Base-by-base conservation (phyloP, 2,113 vertebrate species). In the Rhinopomastus cyanomelas region DNA sequence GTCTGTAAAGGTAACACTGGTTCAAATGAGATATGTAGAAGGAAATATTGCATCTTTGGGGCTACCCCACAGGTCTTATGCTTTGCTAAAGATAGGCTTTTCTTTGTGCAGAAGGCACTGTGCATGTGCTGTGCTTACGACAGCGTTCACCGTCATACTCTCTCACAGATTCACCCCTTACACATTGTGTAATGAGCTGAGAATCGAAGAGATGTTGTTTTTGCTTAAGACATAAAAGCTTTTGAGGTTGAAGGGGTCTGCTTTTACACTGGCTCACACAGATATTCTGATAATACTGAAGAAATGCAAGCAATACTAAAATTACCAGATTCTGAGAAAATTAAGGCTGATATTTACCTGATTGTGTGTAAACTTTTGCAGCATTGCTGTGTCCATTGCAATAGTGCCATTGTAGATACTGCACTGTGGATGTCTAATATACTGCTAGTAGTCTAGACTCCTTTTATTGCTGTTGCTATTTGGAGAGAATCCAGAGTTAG, bases 41-140 rank as follows among this genome's bases (percentile, higher is more conserved):
- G 3, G 19, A 16, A 62, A 12, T 26, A 19, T 9, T 62, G 20
- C 16, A 8, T 44, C 32, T 62, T 49, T 57, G 13, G 9, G 27
- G 6, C 8, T 75, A 30, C 9, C 30, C 46, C 1, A 0, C 13
- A 52, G 53, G 17, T 22, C 12, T 29, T 55, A 0, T 17, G 9
- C 6, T 66, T 56, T 3, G 2, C 18, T 46, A 21, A 18, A 27
- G 32, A 34, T 1, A 23, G 30, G 34, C 9, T 61, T 80, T 52
- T 15, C 12, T 23, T 32, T 30, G 10, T 11, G 5, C 39, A 30
- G 39, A 65, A 85, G 29, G 8, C 34, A 36, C 0, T 2, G 19
- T 20, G 19, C 12, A 4, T 0, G 0, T 15, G 16, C 26, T 34
- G 21, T 6, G 12, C 9, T 53, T 79, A 57, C 26, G 66, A 22